A percentile compares a stretch with the other conserved stretches of the same genome.
These are phyloP conservation scores for Centrocercus urophasianus DNA, from an alignment of 2,113 vertebrate species.

Conservation along the genomic window DNA sequence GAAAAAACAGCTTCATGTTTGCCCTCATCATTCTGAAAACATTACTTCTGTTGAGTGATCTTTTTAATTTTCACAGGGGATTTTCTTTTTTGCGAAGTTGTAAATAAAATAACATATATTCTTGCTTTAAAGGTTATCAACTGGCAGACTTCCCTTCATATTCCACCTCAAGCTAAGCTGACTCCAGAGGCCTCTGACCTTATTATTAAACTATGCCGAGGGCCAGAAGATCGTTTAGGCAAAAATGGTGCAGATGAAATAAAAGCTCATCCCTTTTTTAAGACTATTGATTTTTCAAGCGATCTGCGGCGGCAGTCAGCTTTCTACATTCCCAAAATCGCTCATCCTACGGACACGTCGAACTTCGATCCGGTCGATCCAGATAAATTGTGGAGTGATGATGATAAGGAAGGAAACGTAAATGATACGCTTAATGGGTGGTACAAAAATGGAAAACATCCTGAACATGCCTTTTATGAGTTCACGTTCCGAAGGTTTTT, in stretches of 20 bases:
- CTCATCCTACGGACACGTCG: constrained; percentile 94
- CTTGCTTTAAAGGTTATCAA: constrained; percentile 91
- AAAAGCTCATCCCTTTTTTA: constrained; percentile 96
- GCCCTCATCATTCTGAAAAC: not conserved
- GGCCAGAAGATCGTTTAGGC: constrained; percentile 94
- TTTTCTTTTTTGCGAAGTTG: not conserved
- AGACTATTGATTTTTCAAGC: constrained; percentile 91
- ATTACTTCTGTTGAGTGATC: rapidly evolving
- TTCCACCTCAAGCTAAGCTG: constrained; percentile 91
- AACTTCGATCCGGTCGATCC: constrained; percentile 99
- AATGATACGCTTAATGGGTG: constrained; percentile 92
- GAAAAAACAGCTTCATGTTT: not conserved
- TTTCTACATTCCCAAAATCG: constrained; percentile 94
- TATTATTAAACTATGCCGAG: constrained; percentile 93
- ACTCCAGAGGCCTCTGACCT: constrained; percentile 94
- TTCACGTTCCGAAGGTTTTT: constrained; percentile 99
- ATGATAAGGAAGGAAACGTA: constrained; percentile 85
- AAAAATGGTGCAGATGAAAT: constrained; percentile 96
- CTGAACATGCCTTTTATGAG: constrained; percentile 97
- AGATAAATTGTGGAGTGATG: constrained; percentile 93
- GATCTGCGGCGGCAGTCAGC: constrained; percentile 91
- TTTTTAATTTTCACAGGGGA: not conserved
- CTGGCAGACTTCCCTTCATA: constrained; percentile 94
- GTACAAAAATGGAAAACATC: constrained; percentile 97
- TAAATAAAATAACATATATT: not conserved